A percentile compares a stretch with the other conserved stretches of the same genome.
Conservation (phyloP, 1,140 invertebrate species). For the Platyura marginata region DNA sequence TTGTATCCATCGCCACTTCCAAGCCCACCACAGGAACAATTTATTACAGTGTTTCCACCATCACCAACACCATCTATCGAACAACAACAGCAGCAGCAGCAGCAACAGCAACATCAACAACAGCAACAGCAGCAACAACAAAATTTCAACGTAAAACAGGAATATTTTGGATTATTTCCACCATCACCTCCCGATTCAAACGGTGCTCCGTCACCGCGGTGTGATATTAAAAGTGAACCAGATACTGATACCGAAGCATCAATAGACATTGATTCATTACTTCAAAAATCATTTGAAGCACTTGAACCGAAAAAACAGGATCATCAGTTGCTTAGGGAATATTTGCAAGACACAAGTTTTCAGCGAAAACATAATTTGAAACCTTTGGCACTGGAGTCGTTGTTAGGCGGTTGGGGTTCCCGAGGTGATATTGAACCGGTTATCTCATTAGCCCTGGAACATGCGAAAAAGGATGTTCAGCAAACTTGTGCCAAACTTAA, state of each 20-base stretch:
- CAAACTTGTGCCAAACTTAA: conserved; percentile 64
- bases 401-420: conserved; percentile 30
- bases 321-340: conserved; percentile 60
- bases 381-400: conserved; percentile 41
- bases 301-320: conserved; percentile 26
- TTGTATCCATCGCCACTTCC: conserved; percentile 20
- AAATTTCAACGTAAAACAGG: conserved; percentile 10
- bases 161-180: conserved; percentile 17
- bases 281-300: conserved; percentile 11
- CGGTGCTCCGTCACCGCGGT: conserved; percentile 18
- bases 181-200: conserved; percentile 24
- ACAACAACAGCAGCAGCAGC: conserved; percentile 2
- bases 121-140: conserved; percentile 8
- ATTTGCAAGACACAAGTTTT: conserved; percentile 62
- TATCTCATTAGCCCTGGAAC: conserved; percentile 65
- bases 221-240: neutral
- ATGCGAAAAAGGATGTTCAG: conserved; percentile 66
- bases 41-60: conserved; percentile 7
- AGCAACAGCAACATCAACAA: too few species aligned
- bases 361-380: conserved; percentile 62
- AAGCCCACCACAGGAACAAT: conserved; percentile 14
- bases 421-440: conserved; percentile 60
- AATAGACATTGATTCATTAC: conserved; percentile 19
- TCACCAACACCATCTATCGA: conserved; percentile 21
- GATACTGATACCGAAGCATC: conserved; percentile 13